Conservation (phyloP, 2,797 vertebrate species). For the Galagoides demidoff region DNA sequence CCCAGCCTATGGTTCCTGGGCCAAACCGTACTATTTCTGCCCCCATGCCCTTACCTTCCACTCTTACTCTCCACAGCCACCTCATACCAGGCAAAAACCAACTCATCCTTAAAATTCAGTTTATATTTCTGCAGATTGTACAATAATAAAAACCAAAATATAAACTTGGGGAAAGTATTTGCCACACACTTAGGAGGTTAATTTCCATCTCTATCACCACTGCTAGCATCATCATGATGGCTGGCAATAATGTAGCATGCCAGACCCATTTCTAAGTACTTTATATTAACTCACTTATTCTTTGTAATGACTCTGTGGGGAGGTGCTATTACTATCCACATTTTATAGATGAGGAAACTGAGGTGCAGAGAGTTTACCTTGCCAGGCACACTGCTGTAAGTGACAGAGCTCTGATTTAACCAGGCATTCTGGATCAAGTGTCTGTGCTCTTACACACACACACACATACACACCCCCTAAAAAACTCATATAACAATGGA, state of each 20-base stretch:
- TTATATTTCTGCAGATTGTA: not conserved
- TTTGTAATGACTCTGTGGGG: not conserved
- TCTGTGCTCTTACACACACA: not conserved
- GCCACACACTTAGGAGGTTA: not conserved
- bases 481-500: not conserved
- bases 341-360: slow-evolving; percentile 39
- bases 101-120: not conserved
- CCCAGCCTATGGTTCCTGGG: not conserved
- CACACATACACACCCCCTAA: not conserved
- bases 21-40: not conserved
- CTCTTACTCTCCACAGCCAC: not conserved
- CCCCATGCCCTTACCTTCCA: not conserved
- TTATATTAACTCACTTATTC: slow-evolving; percentile 29
- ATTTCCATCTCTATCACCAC: not conserved
- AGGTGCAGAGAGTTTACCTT: slow-evolving; percentile 37
- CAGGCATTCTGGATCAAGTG: not conserved
- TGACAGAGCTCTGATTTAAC: slow-evolving; percentile 35
- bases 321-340: not conserved
- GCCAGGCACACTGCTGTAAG: not conserved
- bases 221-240: not conserved
- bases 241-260: not conserved
- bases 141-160: not conserved
- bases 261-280: slow-evolving; percentile 17
- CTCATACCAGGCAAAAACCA: not conserved
- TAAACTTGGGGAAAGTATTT: not conserved